These are phyloP conservation scores for Panulirus ornatus DNA, from an alignment of 1,140 invertebrate genomes.

Conservation along the genomic window DNA sequence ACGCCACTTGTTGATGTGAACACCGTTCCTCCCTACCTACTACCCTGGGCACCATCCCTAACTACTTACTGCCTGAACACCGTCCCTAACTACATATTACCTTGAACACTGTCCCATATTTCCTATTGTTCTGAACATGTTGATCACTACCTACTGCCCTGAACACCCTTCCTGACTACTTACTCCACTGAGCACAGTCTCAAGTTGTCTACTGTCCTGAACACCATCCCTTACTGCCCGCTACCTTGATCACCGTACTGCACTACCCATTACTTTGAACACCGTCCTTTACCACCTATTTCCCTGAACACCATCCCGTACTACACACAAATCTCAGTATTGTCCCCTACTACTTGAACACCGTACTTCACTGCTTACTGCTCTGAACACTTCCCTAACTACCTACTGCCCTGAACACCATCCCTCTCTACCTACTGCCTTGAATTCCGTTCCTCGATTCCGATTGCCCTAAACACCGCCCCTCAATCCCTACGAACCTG, in stretches of 20 bases:
- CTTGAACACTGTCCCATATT: not conserved
- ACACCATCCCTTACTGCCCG: not conserved
- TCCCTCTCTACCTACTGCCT: not conserved
- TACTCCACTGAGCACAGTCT: not conserved
- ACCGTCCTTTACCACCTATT: not conserved
- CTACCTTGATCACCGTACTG: not conserved
- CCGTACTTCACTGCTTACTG: not conserved
- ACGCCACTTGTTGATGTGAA: not conserved
- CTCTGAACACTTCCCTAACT: not conserved
- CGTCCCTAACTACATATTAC: not conserved
- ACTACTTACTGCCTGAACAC: too few species aligned
- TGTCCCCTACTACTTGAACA: too few species aligned
- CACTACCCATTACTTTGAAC: not conserved
- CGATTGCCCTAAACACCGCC: not conserved
- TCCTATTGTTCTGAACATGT: too few species aligned
- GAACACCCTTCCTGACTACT: not conserved
- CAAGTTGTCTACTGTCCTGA: too few species aligned
- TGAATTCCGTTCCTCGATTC: too few species aligned
- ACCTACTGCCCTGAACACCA: not conserved
- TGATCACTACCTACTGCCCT: not conserved
- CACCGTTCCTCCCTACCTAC: not conserved
- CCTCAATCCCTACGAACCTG: too few species aligned
- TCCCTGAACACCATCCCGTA: not conserved
- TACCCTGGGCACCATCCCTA: not conserved
- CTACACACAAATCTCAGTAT: not conserved